These are phyloP conservation scores for Panorpa germanica DNA, from an alignment of 2,888 invertebrate genomes.

Conservation along the genomic window DNA sequence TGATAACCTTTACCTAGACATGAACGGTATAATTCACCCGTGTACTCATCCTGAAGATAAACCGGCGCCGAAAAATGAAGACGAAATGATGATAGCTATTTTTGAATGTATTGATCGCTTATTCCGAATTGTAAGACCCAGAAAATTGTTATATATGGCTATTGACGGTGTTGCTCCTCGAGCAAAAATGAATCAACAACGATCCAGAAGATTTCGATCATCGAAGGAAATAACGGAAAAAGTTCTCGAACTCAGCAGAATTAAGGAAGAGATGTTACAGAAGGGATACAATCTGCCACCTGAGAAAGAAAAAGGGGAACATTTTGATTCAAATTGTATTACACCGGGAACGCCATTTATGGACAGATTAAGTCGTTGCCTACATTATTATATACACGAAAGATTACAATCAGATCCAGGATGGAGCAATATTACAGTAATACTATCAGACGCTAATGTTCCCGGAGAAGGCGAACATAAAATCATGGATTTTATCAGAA, in stretches of 20 bases:
- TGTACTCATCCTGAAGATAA: conserved; percentile 99
- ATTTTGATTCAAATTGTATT: conserved; percentile 98
- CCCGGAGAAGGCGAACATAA: conserved; percentile 98
- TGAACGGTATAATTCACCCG: conserved; percentile 99
- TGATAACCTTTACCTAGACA: conserved; percentile 95
- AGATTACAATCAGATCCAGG: conserved; percentile 57
- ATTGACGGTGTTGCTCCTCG: conserved; percentile 98
- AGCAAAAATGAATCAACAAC: conserved; percentile 99
- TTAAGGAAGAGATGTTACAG: conserved; percentile 49
- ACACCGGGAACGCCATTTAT: conserved; percentile 74
- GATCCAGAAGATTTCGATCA: conserved; percentile 89
- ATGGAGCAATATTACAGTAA: conserved; percentile 85
- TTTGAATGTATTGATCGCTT: conserved; percentile 96
- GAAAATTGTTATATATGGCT: conserved; percentile 94
- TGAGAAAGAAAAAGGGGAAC: conserved; percentile 76
- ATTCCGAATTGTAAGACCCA: conserved; percentile 80
- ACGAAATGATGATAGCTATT: conserved; percentile 99
- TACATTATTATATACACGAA: conserved; percentile 79
- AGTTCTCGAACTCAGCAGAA: conserved; percentile 62
- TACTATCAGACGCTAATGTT: conserved; percentile 97
- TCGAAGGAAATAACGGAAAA: conserved; percentile 89
- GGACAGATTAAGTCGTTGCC: conserved; percentile 52
- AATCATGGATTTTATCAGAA: conserved; percentile 98
- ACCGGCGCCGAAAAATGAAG: conserved; percentile 93
- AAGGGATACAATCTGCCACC: conserved; percentile 65